phyloP scores from a whole-genome alignment of 2,888 invertebrate genomes.

The Heliconius aoede region DNA sequence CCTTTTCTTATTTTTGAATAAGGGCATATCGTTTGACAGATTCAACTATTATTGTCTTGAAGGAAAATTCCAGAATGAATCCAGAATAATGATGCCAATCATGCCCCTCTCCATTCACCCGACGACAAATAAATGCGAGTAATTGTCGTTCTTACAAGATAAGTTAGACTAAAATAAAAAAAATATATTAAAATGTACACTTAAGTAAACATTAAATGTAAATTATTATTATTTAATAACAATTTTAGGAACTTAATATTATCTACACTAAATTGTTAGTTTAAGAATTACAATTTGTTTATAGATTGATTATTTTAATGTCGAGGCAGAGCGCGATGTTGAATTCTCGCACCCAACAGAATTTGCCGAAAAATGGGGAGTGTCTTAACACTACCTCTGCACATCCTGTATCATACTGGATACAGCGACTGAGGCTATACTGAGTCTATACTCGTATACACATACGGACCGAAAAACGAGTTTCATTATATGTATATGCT shows the following conservation, averaged over 20 bases:
- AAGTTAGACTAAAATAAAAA: neutral
- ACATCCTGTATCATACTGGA: neutral
- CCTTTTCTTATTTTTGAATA: slow-evolving; percentile 35
- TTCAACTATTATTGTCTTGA: slow-evolving; percentile 80
- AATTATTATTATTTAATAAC: neutral
- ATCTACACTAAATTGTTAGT: neutral
- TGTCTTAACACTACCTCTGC: neutral
- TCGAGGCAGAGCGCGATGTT: too few species aligned
- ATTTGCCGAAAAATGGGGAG: neutral
- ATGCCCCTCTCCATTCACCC: slow-evolving; percentile 72
- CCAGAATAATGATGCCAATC: slow-evolving; percentile 77
- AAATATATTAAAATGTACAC: neutral
- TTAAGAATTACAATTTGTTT: neutral
- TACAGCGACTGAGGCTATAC: too few species aligned
- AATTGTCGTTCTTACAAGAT: neutral
- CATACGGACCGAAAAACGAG: neutral
- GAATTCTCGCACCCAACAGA: too few species aligned
- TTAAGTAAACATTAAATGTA: neutral
- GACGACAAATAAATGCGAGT: slow-evolving; percentile 51
- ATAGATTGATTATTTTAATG: neutral
- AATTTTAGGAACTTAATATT: neutral
- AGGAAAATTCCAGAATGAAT: slow-evolving; percentile 73
- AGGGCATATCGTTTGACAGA: slow-evolving; percentile 70
- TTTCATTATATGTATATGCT: neutral
- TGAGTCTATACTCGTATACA: too few species aligned